Base-by-base conservation (phyloP, 2,797 vertebrate species). In the Peromyscus aztecus region DNA sequence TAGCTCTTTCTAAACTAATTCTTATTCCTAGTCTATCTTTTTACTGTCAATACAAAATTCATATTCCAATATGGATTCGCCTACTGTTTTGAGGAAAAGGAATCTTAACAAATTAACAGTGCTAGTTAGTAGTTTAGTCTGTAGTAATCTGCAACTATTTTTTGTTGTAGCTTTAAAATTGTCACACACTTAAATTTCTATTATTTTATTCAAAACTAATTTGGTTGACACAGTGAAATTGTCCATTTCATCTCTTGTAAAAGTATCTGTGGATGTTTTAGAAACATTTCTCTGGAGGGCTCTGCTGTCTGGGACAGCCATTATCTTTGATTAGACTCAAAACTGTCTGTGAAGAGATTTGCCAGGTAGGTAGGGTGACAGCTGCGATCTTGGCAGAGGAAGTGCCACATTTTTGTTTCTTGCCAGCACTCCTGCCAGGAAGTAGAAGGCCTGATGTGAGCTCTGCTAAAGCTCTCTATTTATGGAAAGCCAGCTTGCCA, bases 341-440 rank as follows among this genome's bases (percentile, higher is more conserved):
- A 55, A 75, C 34, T 24, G 55, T 40, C 59, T 85, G 57, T 81
- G 93, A 94, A 90, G 94, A 94, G 80, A 90, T 96, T 95, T 95
- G 59, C n/a, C 49, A 93, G 71, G 65, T 7, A 83, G 46, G 14
- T 88, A 59, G 59, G 83, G 87, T 93, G 46, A 61, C 55, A 83
- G 9, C 49, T 52, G 27, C 19, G 27, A 34, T 71, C 93, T 87
- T 89, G 96, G 91, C 96, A 96, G 59, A 55, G 57, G 67, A 90
- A 84, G 94, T 29, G 80, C 31, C 61, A 93, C 93, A 97, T 95
- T 94, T 87, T 90, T 97, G 46, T 49, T 78, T 78, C 87, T 94
- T 46, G 84, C 55, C 76, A 95, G 67, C 12, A 10, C 24, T 76
- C 40, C 65, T 90, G 71, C 24, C 93, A 96, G 94, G 95, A 97